These are phyloP conservation scores for Enteromius unitaeniatus DNA, from an alignment of 2,797 vertebrate species.

Conservation along the genomic window DNA sequence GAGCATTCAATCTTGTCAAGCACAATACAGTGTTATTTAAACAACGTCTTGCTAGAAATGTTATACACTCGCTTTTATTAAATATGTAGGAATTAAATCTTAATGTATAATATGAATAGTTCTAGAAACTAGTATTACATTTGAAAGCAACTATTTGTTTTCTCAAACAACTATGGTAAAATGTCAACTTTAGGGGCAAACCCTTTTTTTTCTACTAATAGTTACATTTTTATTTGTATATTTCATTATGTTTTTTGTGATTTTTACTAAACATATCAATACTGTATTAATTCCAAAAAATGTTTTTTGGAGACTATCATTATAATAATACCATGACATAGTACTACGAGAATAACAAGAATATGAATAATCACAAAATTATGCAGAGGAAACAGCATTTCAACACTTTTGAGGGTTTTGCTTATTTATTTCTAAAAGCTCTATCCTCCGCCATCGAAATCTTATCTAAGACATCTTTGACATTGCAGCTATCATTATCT, in stretches of 20 bases:
- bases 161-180: not conserved
- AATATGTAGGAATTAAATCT: not conserved
- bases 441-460: not conserved
- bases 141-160: not conserved
- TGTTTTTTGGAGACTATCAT: not conserved
- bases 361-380: not conserved
- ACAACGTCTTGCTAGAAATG: not conserved
- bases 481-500: not conserved
- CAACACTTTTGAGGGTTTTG: not conserved
- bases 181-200: not conserved
- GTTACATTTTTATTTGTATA: not conserved
- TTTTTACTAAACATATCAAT: not conserved
- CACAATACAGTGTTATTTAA: not conserved
- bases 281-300: not conserved
- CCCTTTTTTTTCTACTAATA: not conserved
- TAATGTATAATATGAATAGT: not conserved
- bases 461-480: not conserved
- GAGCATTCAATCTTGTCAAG: not conserved
- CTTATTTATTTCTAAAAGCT: not conserved
- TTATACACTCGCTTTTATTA: not conserved
- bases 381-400: not conserved
- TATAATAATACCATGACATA: not conserved
- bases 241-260: not conserved
- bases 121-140: not conserved
- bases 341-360: not conserved